These are phyloP conservation scores for Xiphorhynchus elegans DNA, from an alignment of 2,113 vertebrate species.

Conservation along the genomic window DNA sequence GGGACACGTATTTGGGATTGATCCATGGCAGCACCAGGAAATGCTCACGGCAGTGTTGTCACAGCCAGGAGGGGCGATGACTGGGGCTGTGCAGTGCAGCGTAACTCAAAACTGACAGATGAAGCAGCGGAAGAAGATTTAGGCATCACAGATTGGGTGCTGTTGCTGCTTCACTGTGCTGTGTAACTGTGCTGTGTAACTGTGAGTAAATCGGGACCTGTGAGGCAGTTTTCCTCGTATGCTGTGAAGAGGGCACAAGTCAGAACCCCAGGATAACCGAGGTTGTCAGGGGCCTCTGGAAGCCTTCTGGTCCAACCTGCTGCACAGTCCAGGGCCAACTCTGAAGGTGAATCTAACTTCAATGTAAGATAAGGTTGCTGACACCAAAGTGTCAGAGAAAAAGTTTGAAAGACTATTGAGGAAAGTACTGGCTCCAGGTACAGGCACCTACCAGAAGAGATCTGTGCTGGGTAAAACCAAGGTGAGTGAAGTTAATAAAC, in stretches of 20 bases:
- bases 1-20: not conserved
- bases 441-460: not conserved
- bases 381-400: not conserved
- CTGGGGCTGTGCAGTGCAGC: not conserved
- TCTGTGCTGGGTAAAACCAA: not conserved
- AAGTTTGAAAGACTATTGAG: not conserved
- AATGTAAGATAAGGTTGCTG: not conserved
- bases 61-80: not conserved
- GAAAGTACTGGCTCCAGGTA: not conserved
- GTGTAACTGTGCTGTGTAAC: not conserved
- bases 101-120: accelerated
- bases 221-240: not conserved
- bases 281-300: not conserved
- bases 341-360: not conserved
- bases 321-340: not conserved
- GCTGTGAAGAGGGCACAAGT: not conserved
- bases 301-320: not conserved
- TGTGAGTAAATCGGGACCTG: accelerated
- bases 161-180: not conserved
- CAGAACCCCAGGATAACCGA: not conserved
- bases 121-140: not conserved
- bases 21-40: not conserved
- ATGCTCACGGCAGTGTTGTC: accelerated
- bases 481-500: constrained; percentile 17
- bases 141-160: not conserved